Percentiles rank a stretch among this genome's conserved stretches.
Conservation (phyloP, 2,113 vertebrate species). For the Antechinus stuartii region DNA sequence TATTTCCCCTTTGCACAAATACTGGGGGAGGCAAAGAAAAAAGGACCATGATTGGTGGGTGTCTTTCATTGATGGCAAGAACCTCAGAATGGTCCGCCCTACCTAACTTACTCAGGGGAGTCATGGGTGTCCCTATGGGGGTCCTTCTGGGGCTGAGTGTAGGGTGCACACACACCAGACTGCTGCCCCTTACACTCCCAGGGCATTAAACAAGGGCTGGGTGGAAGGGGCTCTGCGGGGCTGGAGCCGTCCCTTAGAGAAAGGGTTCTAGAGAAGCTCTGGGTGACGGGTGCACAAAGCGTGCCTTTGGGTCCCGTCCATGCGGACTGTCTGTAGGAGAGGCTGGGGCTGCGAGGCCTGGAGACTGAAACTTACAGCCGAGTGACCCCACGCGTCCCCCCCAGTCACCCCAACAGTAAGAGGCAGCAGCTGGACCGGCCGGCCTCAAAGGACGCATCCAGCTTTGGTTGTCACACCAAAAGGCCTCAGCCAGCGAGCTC, state of each 20-base stretch:
- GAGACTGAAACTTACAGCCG: background rate
- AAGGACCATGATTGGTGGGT: background rate
- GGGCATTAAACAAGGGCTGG: background rate
- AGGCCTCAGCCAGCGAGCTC: background rate
- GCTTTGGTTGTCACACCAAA: background rate
- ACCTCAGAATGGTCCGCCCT: background rate
- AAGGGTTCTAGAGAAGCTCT: background rate
- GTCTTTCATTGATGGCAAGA: background rate
- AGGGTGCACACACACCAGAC: background rate
- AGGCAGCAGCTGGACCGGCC: background rate
- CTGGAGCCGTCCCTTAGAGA: background rate
- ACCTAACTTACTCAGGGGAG: background rate
- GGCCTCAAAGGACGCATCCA: background rate
- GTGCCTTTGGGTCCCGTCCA: background rate
- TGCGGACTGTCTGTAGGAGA: too few relatives aligned
- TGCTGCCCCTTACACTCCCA: background rate
- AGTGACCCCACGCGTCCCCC: background rate
- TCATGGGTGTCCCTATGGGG: background rate
- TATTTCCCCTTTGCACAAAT: conserved; percentile 2
- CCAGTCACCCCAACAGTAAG: background rate
- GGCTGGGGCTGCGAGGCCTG: too few relatives aligned
- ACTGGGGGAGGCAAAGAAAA: conserved; percentile 5
- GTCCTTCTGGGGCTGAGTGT: background rate
- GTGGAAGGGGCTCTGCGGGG: background rate
- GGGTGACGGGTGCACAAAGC: background rate